phyloP scores from a whole-genome alignment of 2,797 vertebrate species.

The Philypnodon macrostomus region DNA sequence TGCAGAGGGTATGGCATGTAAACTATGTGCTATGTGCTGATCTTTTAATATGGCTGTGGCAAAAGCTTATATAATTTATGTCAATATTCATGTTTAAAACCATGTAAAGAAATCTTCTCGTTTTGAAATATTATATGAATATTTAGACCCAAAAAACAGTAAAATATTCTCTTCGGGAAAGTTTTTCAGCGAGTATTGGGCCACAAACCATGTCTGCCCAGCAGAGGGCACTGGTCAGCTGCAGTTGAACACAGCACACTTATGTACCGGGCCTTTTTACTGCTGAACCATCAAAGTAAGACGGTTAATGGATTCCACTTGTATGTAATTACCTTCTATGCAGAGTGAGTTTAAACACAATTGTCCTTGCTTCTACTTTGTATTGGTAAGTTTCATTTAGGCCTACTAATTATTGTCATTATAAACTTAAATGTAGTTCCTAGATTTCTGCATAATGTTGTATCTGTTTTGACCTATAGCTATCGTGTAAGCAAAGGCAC shows the following conservation, averaged over 20 bases:
- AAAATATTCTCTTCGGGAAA: too few species aligned
- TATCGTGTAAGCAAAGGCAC: constrained; percentile 36
- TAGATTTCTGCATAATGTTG: constrained; percentile 22
- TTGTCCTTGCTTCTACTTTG: constrained; percentile 1
- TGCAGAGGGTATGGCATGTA: too few species aligned
- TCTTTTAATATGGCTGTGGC: too few species aligned
- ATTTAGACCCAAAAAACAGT: too few species aligned
- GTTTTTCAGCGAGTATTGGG: too few species aligned
- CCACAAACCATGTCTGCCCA: too few species aligned
- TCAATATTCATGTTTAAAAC: too few species aligned
- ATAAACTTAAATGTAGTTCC: constrained; percentile 18
- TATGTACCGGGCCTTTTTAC: constrained; percentile 22
- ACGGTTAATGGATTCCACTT: constrained; percentile 29
- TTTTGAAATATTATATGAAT: too few species aligned
- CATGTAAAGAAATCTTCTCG: too few species aligned
- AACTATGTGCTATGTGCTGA: too few species aligned
- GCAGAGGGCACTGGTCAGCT: constrained; percentile 74
- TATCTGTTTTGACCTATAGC: constrained; percentile 31
- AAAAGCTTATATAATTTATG: too few species aligned
- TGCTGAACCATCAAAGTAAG: constrained; percentile 41
- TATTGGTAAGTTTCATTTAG: constrained; percentile 5
- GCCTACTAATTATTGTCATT: constrained; percentile 10
- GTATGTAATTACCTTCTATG: constrained; percentile 38
- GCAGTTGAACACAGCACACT: constrained; percentile 35
- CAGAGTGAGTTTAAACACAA: constrained; percentile 18